phyloP scores from a whole-genome alignment of 2,797 vertebrate species.

The Mionectes olivaceus region DNA sequence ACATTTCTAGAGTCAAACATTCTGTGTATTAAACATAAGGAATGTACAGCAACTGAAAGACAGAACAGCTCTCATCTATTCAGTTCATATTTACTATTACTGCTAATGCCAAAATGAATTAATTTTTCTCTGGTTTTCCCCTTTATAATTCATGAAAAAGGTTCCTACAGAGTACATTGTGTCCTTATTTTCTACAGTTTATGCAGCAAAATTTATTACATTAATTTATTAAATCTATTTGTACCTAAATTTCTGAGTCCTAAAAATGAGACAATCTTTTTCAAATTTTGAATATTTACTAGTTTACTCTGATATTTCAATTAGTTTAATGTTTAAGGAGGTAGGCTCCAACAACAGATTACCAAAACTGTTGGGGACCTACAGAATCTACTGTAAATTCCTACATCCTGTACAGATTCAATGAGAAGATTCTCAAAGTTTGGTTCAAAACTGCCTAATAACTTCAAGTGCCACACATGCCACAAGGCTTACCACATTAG shows the following conservation, averaged over 20 bases:
- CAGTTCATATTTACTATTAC: background rate
- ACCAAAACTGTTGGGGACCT: background rate
- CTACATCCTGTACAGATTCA: background rate
- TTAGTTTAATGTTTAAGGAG: background rate
- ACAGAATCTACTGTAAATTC: background rate
- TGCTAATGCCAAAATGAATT: background rate
- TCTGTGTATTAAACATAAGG: background rate
- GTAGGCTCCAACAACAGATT: background rate
- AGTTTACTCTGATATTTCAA: background rate
- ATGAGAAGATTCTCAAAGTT: background rate
- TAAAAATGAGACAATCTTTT: background rate
- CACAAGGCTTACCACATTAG: background rate
- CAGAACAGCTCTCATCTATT: background rate
- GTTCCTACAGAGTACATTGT: background rate
- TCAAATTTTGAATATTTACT: background rate
- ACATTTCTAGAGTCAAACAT: background rate
- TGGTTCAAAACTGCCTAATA: background rate
- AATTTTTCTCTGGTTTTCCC: background rate
- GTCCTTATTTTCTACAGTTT: background rate
- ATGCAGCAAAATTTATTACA: background rate
- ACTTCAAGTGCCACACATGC: background rate
- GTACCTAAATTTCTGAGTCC: background rate
- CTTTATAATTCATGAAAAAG: background rate
- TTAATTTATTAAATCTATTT: background rate
- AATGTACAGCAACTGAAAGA: background rate